Base-by-base conservation (phyloP, 2,888 invertebrate species). In the Julus scandinavius region DNA sequence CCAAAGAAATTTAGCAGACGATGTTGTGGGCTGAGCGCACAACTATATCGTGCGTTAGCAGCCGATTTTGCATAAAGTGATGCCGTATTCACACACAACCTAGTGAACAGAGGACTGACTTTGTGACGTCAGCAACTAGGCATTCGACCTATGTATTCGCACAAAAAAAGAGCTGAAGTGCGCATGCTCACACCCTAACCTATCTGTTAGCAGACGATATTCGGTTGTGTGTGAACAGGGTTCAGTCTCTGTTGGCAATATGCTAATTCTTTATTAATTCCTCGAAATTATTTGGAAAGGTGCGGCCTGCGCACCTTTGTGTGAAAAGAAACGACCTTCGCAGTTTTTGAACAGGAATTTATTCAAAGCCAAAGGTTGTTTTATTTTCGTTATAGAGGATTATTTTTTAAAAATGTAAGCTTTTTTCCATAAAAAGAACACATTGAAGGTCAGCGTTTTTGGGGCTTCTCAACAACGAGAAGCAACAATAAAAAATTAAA, bases 241-340 rank as follows among this genome's bases (percentile, higher is more conserved):
- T 45, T 38, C 13, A 4, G 38, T 38, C 80, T 80, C 38, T 13
- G 80, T 80, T 38, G 80, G 80, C 4, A 80, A 80, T 80, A 80
- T 80, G 80, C 38, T 80, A 38, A 80, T 80, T 80, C 38, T 80
- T 11, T 11, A 29, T 80, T 80, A 80, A 80, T 80, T 80, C 80
- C 80, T 80, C 29, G 80, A 80, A 80, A 80, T 80, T 38, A 20
- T 80, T 80, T 13, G 38, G 80, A 38, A 29, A 80, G 80, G 80
- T 80, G 80, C 80, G 80, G 80, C 80, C 13, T 80, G 80, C 80
- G 38, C 80, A 80, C 80, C 80, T 80, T 80, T 80, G 80, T 80
- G 80, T 80, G 80, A 80, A 80, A 11, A 80, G 29, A 80, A 38
- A 80, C 80, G 80, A 80, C 80, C 80, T 80, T 80, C 80, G 80